These are phyloP conservation scores for Lepilemur septentrionalis DNA, from an alignment of 2,797 vertebrate species.

Conservation along the genomic window DNA sequence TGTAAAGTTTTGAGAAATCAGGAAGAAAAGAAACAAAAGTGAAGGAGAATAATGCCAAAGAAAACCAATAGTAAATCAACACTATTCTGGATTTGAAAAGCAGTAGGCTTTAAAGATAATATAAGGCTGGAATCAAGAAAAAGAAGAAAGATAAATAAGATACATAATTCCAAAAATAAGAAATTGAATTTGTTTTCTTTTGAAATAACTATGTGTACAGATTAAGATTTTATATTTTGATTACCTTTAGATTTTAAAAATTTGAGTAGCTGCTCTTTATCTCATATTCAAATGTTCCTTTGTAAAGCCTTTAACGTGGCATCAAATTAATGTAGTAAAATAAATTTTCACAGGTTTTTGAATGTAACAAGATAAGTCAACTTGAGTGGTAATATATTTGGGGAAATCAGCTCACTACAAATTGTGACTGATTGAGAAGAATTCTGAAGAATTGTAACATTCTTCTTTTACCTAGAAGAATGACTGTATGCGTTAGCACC, in stretches of 20 bases:
- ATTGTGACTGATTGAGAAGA: too few relatives aligned
- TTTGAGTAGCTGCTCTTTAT: neutral
- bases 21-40: neutral
- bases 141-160: neutral
- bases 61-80: neutral
- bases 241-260: neutral
- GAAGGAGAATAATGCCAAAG: neutral
- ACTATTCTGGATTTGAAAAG: neutral
- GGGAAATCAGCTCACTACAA: too few relatives aligned
- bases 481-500: neutral
- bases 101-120: neutral
- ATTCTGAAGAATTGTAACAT: too few relatives aligned
- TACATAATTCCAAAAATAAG: neutral
- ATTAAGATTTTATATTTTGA: neutral
- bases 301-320: neutral
- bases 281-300: neutral
- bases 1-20: constrained; percentile 13
- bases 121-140: neutral
- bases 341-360: neutral
- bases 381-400: too few relatives aligned
- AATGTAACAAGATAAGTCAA: too few relatives aligned
- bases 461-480: neutral
- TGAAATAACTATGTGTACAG: neutral
- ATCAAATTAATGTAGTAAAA: neutral
- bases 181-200: neutral